phyloP scores from a whole-genome alignment of 2,797 vertebrate genomes.

The Sebastes kiyomatsui region DNA sequence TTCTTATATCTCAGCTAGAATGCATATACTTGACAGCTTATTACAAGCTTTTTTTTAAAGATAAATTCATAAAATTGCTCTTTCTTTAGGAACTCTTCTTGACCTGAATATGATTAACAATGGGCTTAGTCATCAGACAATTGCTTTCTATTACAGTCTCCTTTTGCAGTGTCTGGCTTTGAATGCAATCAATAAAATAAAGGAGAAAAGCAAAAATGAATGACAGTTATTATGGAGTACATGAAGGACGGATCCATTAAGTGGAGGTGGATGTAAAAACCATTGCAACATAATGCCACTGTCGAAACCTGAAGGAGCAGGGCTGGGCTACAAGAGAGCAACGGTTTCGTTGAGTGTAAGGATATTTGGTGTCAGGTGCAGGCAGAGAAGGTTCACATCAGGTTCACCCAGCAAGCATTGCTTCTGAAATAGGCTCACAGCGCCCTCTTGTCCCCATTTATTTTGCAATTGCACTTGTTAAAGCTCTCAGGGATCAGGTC shows the following conservation, averaged over 20 bases:
- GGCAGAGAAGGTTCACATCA: slow-evolving; percentile 46
- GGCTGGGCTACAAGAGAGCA: slow-evolving; percentile 27
- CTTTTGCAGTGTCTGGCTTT: slow-evolving; percentile 42
- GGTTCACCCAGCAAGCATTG: slow-evolving; percentile 37
- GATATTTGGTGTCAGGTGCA: slow-evolving; percentile 63
- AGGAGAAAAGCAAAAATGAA: slow-evolving; percentile 41
- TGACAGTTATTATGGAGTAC: slow-evolving; percentile 35
- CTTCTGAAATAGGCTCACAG: slow-evolving; percentile 25
- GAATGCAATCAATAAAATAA: slow-evolving; percentile 28
- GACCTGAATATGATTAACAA: slow-evolving; percentile 29
- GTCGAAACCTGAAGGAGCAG: slow-evolving; percentile 47
- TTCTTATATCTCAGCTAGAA: slow-evolving; percentile 44
- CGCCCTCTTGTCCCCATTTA: slow-evolving; percentile 40
- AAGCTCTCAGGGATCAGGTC: slow-evolving; percentile 45
- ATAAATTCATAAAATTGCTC: slow-evolving; percentile 25
- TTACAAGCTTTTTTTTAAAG: slow-evolving; percentile 23
- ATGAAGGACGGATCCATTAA: slow-evolving; percentile 73
- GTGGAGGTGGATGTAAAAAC: slow-evolving; percentile 49
- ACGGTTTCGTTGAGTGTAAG: slow-evolving; percentile 29
- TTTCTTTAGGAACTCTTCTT: slow-evolving; percentile 18
- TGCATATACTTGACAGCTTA: slow-evolving; percentile 66
- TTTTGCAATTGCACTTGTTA: slow-evolving; percentile 68
- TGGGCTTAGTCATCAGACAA: slow-evolving; percentile 8
- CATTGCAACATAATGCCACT: slow-evolving; percentile 40
- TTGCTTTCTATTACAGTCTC: slow-evolving; percentile 26